phyloP scores from a whole-genome alignment of 1,140 invertebrate genomes.

The Ostrea edulis region DNA sequence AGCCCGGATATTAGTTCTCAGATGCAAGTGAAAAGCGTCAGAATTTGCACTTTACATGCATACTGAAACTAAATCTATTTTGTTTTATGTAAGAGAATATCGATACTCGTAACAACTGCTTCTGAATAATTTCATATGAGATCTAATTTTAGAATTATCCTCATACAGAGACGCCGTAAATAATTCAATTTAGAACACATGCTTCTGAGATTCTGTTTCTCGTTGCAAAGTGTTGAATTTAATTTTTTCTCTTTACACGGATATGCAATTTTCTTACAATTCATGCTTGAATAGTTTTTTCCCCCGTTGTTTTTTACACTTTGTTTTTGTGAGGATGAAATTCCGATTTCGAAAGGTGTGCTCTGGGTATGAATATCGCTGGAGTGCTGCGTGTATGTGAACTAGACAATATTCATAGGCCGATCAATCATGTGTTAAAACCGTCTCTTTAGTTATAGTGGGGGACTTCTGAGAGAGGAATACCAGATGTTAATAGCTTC shows the following conservation, averaged over 20 bases:
- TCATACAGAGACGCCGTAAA: too few relatives aligned
- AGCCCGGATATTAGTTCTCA: background rate
- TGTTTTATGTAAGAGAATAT: background rate
- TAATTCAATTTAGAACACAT: too few relatives aligned
- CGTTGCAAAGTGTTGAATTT: too few relatives aligned
- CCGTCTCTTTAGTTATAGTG: background rate
- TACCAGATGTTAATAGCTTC: background rate
- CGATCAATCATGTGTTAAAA: constrained; percentile 7
- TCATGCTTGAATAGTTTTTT: too few relatives aligned
- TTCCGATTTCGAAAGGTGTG: too few relatives aligned
- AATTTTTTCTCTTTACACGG: too few relatives aligned
- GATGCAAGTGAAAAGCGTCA: background rate
- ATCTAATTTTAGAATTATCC: too few relatives aligned
- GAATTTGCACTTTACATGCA: background rate
- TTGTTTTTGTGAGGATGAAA: too few relatives aligned
- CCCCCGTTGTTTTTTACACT: too few relatives aligned
- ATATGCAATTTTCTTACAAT: too few relatives aligned
- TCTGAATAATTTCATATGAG: background rate
- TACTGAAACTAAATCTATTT: background rate
- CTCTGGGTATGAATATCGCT: too few relatives aligned
- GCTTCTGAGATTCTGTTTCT: too few relatives aligned
- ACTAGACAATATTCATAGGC: background rate
- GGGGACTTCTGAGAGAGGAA: background rate
- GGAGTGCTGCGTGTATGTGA: background rate
- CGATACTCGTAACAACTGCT: background rate